Base-by-base conservation (phyloP, 2,113 vertebrate species). In the Chascanopsetta lugubris region DNA sequence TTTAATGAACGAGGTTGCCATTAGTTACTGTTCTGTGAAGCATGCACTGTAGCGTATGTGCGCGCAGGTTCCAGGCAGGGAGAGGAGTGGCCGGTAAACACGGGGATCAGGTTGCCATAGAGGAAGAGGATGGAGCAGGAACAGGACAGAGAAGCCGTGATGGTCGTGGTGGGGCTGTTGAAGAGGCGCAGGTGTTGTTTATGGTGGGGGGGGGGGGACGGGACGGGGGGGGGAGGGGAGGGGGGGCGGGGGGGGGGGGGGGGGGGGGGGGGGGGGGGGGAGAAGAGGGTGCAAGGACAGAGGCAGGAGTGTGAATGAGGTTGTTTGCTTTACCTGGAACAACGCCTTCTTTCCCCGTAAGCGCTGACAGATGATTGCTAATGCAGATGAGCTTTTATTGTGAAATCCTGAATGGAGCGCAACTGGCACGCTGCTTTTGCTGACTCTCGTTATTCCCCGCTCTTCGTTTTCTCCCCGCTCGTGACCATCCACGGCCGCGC, bases 1-100 rank as follows among this genome's bases (percentile, higher is more conserved):
- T n/a, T 88, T 91, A 90, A 90, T 90, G 88, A 90, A 91, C 79
- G 80, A 89, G 89, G 90, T 92, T 91, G 88, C 91, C 81, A 87
- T 88, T 93, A 91, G 92, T 91, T 90, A 92, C 90, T 89, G 88
- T 81, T 91, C 87, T 85, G 64, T 83, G 80, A 89, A 87, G 90
- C 86, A 54, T 85, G 73, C 81, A 18, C 21, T 8, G 10, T 61
- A 64, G 81, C 80, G 67, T 59, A 49, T 55, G 45, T 75, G 77
- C 77, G 81, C 80, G 67, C 57, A 49, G 34, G 45, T 75, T 75
- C 77, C 36, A 51, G 47, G 25, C 55, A 65, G 61, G 20, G 48
- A 69, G 62, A 30, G 49, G 64, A 42, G 36, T 4, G 69, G 47
- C 34, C 59, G 71, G 69, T 64, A 77, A 85, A 85, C 43, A 59